Base-by-base conservation (phyloP, 2,113 vertebrate species). In the Phalacrocorax pelagicus region DNA sequence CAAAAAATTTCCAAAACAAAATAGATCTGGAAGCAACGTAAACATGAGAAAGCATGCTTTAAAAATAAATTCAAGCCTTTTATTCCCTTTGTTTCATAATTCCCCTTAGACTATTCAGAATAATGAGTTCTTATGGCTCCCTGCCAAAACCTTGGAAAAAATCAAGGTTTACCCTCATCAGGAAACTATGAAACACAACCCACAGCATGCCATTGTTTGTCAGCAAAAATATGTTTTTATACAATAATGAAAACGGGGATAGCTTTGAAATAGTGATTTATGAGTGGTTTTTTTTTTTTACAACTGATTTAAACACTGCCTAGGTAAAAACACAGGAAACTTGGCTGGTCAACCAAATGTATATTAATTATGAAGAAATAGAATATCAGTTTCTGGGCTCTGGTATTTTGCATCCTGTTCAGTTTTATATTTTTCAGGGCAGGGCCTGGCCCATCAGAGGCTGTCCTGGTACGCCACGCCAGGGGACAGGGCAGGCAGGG, bases 111-210 rank as follows among this genome's bases (percentile, higher is more conserved):
- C 70, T 91, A 15, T 65, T 95, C 40, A 90, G 66, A 87, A 59
- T 96, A 95, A 95, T 94, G 84, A 91, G 66, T 95, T 94, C 81
- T 63, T 95, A 40, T 88, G 89, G 83, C 89, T 96, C 18, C 38
- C 70, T 95, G 94, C 94, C 96, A 95, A 95, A 94, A 58, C 70
- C 66, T 85, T 91, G 77, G 10, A 73, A 78, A 75, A 95, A 81
- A 65, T 46, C 32, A 91, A 84, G 54, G 59, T 91, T 92, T 95
- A 79, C 30, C 7, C 52, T 91, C 77, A 70, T 79, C 90, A 84
- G 94, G 94, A 96, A 97, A 85, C 70, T 61, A 52, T 78, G 81
- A 89, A 92, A 85, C 86, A 85, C 65, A 85, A 82, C 69, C 30
- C 42, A 27, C 61, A 77, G 57, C 40, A 54, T 2, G 2, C 44